Conservation (phyloP, 2,113 vertebrate genomes). For the Taurulus bubalis region DNA sequence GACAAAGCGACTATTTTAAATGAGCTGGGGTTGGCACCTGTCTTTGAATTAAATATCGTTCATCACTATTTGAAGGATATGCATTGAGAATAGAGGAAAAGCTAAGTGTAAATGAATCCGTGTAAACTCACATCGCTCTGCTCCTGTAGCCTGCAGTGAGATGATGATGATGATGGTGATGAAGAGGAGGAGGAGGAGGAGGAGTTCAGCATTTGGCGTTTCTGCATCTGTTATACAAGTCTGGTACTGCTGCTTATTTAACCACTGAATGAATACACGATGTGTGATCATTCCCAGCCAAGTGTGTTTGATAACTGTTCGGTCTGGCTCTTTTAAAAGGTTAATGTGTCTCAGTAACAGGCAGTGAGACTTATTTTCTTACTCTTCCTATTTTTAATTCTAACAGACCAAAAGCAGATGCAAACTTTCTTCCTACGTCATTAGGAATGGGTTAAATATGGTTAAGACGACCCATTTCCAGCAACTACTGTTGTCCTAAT, state of each 20-base stretch:
- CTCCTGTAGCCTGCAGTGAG: conserved; percentile 61
- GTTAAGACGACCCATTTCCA: not conserved
- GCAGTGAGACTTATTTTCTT: not conserved
- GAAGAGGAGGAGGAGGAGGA: conserved; percentile 47
- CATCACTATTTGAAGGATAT: conserved; percentile 48
- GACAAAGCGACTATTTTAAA: conserved; percentile 14
- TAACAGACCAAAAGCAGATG: not conserved
- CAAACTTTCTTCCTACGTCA: not conserved
- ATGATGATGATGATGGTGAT: conserved; percentile 34
- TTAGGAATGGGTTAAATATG: not conserved
- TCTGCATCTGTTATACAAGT: conserved; percentile 73
- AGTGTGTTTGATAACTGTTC: conserved; percentile 46
- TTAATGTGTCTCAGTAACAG: not conserved
- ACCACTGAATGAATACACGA: conserved; percentile 53
- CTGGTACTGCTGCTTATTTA: conserved; percentile 66
- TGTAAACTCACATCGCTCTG: conserved; percentile 71
- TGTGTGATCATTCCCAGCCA: conserved; percentile 22
- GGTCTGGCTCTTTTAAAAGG: not conserved
- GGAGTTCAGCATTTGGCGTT: conserved; percentile 75
- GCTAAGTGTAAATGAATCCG: conserved; percentile 50
- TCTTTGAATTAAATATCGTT: conserved; percentile 48
- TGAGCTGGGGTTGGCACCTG: not conserved
- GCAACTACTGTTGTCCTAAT: not conserved
- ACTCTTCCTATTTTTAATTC: not conserved
- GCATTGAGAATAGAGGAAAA: conserved; percentile 50